Evolutionary conservation across 1,140 invertebrate genomes (phyloP), one percentile per base, ranked within the genome.

Genomic region (Drosophila simulans): DNA sequence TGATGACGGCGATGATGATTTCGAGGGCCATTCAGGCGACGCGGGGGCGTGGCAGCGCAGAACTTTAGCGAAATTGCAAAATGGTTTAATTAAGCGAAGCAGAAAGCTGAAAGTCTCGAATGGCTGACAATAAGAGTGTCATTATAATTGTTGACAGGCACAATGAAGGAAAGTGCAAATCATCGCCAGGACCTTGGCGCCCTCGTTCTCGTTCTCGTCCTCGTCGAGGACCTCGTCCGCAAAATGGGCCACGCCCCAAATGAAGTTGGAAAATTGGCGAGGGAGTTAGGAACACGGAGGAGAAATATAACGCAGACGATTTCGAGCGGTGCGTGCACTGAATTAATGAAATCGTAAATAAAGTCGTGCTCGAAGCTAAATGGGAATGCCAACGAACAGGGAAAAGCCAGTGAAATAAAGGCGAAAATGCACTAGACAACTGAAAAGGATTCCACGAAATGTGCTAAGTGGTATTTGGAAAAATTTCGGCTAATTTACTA

Each of bases 81-180:
- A 80, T 84, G 82, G 81, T 85, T 84, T 85, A 84, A 84, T 85
- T 85, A 80, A 80, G 77, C 62, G 68, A 51, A 75, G 81, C 79
- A 72, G 62, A 54, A 55, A 51, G 62, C 66, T 35, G 39, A 74
- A 71, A 52, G 53, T 76, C 72, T 64, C 76, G 77, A 88, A 88
- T 88, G 83, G 79, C 83, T 71, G 83, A 82, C 83, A 88, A 80
- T 83, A 83, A 77, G 83, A 86, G 75, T 88, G 84, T 89, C 84
- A 88, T 88, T 86, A 89, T 83, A 83, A 88, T 83, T 71, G 80
- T 68, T 57, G 65, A 58, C 64, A 71, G 58, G 48, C 69, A 57
- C 52, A 74, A 68, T 77, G 64, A 70, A 48, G 56, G 49, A 70
- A 80, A 83, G 66, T 80, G 77, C 77, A 80, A 85, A 84, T 84